These are phyloP conservation scores for Felis catus DNA, from an alignment of 2,113 vertebrate genomes.

Conservation along the genomic window DNA sequence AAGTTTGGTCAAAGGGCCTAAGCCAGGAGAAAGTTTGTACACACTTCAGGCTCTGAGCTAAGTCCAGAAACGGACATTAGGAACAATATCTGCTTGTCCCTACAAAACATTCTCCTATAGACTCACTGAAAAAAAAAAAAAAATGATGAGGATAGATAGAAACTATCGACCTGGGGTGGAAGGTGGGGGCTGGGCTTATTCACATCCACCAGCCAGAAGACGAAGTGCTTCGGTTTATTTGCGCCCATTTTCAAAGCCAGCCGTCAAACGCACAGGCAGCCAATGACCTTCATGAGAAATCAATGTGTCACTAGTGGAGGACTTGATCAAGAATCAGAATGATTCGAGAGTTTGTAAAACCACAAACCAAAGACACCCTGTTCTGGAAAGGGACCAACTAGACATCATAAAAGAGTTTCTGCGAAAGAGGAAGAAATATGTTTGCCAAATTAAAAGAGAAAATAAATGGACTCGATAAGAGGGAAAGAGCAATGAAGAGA, in stretches of 20 bases:
- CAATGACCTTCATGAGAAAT: not conserved
- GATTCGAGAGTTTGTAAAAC: not conserved
- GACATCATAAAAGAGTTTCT: not conserved
- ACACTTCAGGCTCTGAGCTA: not conserved
- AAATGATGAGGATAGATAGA: not conserved
- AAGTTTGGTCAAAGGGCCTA: not conserved
- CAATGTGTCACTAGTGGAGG: not conserved
- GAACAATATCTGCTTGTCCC: not conserved
- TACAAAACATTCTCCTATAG: not conserved
- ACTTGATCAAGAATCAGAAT: not conserved
- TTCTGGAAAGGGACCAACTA: not conserved
- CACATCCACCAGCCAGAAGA: too few relatives aligned
- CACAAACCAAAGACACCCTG: not conserved
- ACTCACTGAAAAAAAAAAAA: not conserved
- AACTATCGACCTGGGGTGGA: too few relatives aligned
- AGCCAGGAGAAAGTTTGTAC: not conserved
- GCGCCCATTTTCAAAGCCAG: not conserved
- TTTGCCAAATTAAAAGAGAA: not conserved
- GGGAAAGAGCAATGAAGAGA: not conserved
- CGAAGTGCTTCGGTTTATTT: not conserved
- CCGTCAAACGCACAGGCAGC: not conserved
- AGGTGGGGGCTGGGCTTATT: not conserved
- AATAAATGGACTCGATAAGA: not conserved
- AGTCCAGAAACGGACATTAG: not conserved
- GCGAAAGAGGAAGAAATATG: not conserved